These are phyloP conservation scores for Cynocephalus volans DNA, from an alignment of 2,113 vertebrate genomes.

Conservation along the genomic window DNA sequence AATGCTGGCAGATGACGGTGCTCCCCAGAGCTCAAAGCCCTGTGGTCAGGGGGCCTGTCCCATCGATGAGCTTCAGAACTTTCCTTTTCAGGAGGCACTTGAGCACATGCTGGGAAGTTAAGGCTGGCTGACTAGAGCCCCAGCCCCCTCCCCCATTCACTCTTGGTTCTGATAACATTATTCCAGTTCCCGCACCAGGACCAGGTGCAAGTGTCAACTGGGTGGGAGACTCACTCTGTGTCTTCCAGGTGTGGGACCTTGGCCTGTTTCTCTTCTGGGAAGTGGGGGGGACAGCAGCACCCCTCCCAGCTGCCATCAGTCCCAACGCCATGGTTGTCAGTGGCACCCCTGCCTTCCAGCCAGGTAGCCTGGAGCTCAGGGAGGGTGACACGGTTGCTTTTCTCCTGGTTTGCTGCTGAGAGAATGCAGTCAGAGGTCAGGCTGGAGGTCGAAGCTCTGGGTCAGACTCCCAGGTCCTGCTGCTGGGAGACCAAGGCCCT, in stretches of 20 bases:
- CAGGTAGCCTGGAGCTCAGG: background rate
- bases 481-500: background rate
- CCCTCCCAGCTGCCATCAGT: too few relatives aligned
- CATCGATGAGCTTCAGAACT: too few relatives aligned
- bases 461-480: background rate
- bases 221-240: rapidly evolving
- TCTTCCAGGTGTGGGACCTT: background rate
- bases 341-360: background rate
- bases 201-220: too few relatives aligned
- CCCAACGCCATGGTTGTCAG: too few relatives aligned
- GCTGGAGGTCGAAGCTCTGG: background rate
- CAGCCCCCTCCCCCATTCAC: too few relatives aligned
- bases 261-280: background rate
- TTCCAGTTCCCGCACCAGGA: too few relatives aligned
- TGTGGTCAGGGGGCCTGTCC: rapidly evolving
- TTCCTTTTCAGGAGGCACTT: rapidly evolving
- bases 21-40: background rate
- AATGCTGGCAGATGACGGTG: rapidly evolving
- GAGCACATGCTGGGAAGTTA: rapidly evolving
- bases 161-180: too few relatives aligned
- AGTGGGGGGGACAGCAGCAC: background rate
- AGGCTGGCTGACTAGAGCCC: background rate
- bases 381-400: too few relatives aligned
- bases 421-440: background rate
- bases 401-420: rapidly evolving